Evolutionary conservation across 1,140 invertebrate genomes (phyloP).

Genomic region (Zaprionus tsacasi): DNA sequence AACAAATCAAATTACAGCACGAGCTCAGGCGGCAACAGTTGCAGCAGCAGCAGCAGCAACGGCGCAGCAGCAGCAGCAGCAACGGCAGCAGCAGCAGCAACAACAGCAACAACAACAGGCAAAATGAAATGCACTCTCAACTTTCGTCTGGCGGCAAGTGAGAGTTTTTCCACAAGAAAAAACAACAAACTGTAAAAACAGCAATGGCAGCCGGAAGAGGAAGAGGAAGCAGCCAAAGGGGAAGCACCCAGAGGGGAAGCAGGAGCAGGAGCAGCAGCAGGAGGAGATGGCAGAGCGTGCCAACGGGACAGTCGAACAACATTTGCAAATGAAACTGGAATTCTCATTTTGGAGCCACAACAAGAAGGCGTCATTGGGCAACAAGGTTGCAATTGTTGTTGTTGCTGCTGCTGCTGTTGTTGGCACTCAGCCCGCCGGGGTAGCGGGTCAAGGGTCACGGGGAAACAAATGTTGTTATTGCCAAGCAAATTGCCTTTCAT

Average conservation of each 20-base stretch:
- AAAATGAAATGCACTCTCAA: slow-evolving; percentile 39
- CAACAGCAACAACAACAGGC: slow-evolving; percentile 14
- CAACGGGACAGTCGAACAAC: slow-evolving; percentile 12
- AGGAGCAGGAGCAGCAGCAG: neutral
- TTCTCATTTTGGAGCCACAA: slow-evolving; percentile 35
- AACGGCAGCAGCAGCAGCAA: neutral
- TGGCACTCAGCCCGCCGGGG: neutral
- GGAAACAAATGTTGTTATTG: slow-evolving; percentile 32
- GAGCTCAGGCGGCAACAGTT: slow-evolving; percentile 13
- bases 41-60: slow-evolving; percentile 14
- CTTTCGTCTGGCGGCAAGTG: slow-evolving; percentile 23
- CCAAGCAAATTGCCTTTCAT: slow-evolving; percentile 48
- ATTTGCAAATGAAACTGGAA: slow-evolving; percentile 54
- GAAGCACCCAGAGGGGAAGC: neutral
- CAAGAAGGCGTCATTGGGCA: slow-evolving; percentile 31
- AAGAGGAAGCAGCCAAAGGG: neutral
- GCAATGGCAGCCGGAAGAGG: slow-evolving; percentile 1
- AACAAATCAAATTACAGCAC: slow-evolving; percentile 51
- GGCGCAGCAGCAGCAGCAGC: neutral
- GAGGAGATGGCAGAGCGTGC: neutral
- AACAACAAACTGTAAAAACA: slow-evolving; percentile 25
- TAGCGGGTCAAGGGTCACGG: neutral
- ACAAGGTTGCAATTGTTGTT: slow-evolving; percentile 16
- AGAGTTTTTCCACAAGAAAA: slow-evolving; percentile 36
- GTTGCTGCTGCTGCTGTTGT: neutral